Conservation (phyloP, 2,113 vertebrate genomes). For the Xenus cinereus region DNA sequence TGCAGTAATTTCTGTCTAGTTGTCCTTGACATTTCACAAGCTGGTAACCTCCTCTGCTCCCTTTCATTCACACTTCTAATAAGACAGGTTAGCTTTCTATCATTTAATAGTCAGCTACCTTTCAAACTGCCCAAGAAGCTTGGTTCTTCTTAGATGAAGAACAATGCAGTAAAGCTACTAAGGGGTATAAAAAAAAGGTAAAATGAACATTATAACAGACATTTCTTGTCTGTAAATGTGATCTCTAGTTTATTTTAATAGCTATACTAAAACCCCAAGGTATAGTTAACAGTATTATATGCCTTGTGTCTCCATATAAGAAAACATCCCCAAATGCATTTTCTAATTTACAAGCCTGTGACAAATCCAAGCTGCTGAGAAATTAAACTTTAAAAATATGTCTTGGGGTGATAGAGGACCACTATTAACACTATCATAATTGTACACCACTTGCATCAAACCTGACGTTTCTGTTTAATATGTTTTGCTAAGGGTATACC, state of each 20-base stretch:
- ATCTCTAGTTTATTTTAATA: slow-evolving; percentile 74
- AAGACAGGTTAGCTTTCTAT: slow-evolving; percentile 56
- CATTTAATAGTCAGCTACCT: slow-evolving; percentile 29
- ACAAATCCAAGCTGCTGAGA: slow-evolving; percentile 74
- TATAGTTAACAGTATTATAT: slow-evolving; percentile 71
- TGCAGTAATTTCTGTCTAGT: slow-evolving; percentile 59
- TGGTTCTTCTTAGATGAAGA: slow-evolving; percentile 36
- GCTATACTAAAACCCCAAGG: slow-evolving; percentile 66
- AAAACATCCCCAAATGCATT: slow-evolving; percentile 73
- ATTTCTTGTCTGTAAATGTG: slow-evolving; percentile 66
- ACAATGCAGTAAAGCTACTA: background rate
- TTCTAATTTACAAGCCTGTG: slow-evolving; percentile 78
- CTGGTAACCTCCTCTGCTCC: slow-evolving; percentile 36
- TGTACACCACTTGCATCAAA: slow-evolving; percentile 72
- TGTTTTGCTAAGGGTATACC: slow-evolving; percentile 67
- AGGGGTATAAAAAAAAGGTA: slow-evolving; percentile 23
- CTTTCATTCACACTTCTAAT: slow-evolving; percentile 50
- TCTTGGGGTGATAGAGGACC: slow-evolving; percentile 73
- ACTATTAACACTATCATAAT: slow-evolving; percentile 78
- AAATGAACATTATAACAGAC: slow-evolving; percentile 65
- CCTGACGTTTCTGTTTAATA: slow-evolving; percentile 75
- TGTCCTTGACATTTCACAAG: slow-evolving; percentile 56
- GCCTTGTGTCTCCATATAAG: slow-evolving; percentile 60
- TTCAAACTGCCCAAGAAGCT: background rate
- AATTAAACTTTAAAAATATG: slow-evolving; percentile 77